Base-by-base conservation (phyloP, 1,140 invertebrate genomes). In the Camponotus pennsylvanicus region DNA sequence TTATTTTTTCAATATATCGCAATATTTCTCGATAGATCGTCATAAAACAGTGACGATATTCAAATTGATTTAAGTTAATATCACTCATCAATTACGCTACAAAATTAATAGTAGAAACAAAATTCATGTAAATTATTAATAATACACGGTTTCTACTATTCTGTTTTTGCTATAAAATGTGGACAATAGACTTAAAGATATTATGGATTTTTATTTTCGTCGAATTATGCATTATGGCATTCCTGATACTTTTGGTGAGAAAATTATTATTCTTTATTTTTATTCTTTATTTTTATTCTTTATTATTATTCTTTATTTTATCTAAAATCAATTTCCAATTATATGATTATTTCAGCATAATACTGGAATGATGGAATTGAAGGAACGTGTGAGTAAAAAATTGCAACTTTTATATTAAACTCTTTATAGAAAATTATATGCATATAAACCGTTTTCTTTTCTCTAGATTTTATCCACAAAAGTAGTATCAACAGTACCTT, bases 171-270 rank as follows among this genome's bases (percentile, higher is more conserved):
- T 11, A 13, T 69, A 49, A 86, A 84, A 85, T 32, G 15, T 57
- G 42, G 18, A 18, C 57, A 45, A 59, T n/a, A 15, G 82, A 90
- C 80, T 85, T 92, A 0, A 91, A 92, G 85, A 86, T 92, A 21
- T 77, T 90, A 21, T 93, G 92, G 80, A 88, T 92, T 27, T 92
- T 93, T 45, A 8, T 88, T n/a, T 93, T 93, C 55, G 73, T 92
- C 13, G 69, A 91, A 11, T 87, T 91, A 42, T 91, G 78, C 18
- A 76, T 92, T 1, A 86, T 90, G 3, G 57, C 76, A 6, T 92
- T 93, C 82, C 49, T 93, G 7, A 85, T 92, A 15, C 27, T 91
- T 32, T 73, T 89, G 89, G 93, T 94, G 87, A 92, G 87, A 80
- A 76, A 40, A 34, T n/a, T 71, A 4, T 71, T 2, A 66, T 70